These are phyloP conservation scores for Sterna hirundo DNA, from an alignment of 2,113 vertebrate genomes.

Conservation along the genomic window DNA sequence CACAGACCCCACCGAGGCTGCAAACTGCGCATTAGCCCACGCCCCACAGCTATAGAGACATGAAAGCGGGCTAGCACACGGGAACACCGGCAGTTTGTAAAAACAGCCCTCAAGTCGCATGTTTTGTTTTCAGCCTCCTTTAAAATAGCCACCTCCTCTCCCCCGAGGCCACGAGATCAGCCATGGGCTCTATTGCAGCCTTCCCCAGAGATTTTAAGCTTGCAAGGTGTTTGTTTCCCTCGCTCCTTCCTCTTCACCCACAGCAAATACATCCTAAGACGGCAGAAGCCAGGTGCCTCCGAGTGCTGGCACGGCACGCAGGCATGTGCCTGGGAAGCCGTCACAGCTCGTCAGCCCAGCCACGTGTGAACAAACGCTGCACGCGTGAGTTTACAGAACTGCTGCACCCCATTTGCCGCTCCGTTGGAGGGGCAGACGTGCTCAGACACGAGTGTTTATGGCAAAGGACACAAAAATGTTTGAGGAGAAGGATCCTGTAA, in stretches of 20 bases:
- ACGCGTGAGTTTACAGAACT: not conserved
- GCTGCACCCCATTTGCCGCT: not conserved
- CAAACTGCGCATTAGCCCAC: fast-evolving
- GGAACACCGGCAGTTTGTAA: not conserved
- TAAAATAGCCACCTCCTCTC: not conserved
- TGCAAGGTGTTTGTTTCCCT: not conserved
- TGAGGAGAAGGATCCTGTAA: not conserved
- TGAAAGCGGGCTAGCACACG: not conserved
- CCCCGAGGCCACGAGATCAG: fast-evolving
- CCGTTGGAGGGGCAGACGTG: not conserved
- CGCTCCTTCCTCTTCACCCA: not conserved
- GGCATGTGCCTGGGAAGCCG: not conserved
- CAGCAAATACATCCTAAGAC: not conserved
- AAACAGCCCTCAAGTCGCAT: fast-evolving
- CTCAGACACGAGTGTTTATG: not conserved
- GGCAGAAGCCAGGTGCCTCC: fast-evolving
- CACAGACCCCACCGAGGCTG: not conserved
- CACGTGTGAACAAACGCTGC: fast-evolving
- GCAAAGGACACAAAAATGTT: not conserved
- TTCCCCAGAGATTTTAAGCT: not conserved
- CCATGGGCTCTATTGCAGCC: not conserved
- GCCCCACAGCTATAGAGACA: not conserved
- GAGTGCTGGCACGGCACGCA: fast-evolving
- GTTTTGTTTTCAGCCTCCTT: not conserved
- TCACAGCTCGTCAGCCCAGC: not conserved